Evolutionary conservation across 2,797 vertebrate species (phyloP).

Genomic region (Adrianichthys oophorus): DNA sequence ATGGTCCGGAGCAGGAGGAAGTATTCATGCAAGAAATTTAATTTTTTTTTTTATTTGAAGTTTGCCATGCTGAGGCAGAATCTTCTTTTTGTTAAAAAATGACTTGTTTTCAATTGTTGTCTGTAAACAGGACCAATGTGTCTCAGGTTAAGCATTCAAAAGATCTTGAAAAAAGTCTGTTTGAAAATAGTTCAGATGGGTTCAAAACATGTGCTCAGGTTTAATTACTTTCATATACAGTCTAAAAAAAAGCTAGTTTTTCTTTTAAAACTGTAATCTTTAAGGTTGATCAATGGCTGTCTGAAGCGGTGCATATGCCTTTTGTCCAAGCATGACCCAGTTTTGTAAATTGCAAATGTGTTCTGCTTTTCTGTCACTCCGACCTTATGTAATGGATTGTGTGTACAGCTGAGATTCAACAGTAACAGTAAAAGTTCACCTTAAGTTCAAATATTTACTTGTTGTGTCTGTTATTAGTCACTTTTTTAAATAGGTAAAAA

Average conservation of each 20-base stretch:
- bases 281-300: background rate
- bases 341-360: background rate
- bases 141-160: conserved; percentile 48
- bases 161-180: conserved; percentile 3
- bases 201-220: conserved; percentile 14
- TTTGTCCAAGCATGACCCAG: conserved; percentile 2
- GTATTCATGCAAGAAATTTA: conserved; percentile 3
- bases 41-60: conserved; percentile 6
- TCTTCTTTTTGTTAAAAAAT: no score
- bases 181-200: conserved; percentile 41
- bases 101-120: background rate
- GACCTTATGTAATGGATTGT: conserved; percentile 16
- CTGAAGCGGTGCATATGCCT: background rate
- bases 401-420: conserved; percentile 6
- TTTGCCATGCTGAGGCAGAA: background rate
- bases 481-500: no score
- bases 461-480: background rate
- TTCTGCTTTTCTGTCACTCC: conserved; percentile 2
- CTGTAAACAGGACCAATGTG: conserved; percentile 41
- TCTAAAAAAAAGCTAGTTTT: background rate
- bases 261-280: background rate
- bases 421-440: conserved; percentile 36
- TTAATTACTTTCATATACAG: conserved; percentile 24
- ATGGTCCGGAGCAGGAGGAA: conserved; percentile 3
- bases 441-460: conserved; percentile 1